phyloP scores from a whole-genome alignment of 2,113 vertebrate genomes.

The Nycticorax nycticorax region DNA sequence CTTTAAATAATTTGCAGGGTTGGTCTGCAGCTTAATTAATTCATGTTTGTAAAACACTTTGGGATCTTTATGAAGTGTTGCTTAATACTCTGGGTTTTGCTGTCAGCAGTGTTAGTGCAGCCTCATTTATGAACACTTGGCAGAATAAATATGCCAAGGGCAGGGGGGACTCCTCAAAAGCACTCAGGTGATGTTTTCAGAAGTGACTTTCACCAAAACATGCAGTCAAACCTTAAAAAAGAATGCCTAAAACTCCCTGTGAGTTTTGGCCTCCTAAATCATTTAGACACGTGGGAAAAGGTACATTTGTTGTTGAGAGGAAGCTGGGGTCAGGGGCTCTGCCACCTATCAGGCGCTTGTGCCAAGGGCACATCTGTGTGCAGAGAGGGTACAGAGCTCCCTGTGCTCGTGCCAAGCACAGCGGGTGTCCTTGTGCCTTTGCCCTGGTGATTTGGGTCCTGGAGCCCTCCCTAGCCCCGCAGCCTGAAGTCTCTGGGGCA shows the following conservation, averaged over 20 bases:
- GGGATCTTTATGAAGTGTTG: slow-evolving; percentile 1
- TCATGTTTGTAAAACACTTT: not conserved
- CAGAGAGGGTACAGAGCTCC: not conserved
- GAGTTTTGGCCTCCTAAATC: not conserved
- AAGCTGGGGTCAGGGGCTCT: not conserved
- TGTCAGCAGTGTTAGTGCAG: not conserved
- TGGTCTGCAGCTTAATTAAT: slow-evolving; percentile 26
- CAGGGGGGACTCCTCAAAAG: not conserved
- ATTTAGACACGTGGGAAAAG: not conserved
- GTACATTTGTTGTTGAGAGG: not conserved
- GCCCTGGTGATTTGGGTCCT: not conserved
- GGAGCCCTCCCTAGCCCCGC: not conserved
- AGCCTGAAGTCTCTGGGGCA: not conserved
- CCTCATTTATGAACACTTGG: not conserved
- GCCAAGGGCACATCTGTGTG: not conserved
- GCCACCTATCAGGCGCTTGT: not conserved
- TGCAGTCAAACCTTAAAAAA: not conserved
- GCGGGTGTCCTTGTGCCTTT: rapidly evolving
- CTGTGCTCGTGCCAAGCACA: not conserved
- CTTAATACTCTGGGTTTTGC: not conserved
- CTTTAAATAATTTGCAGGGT: not conserved
- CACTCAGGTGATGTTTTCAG: not conserved
- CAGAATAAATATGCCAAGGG: not conserved
- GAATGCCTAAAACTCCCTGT: not conserved
- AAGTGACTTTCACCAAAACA: not conserved